Conservation (phyloP, 2,797 vertebrate genomes). For the Lophotriccus pileatus region DNA sequence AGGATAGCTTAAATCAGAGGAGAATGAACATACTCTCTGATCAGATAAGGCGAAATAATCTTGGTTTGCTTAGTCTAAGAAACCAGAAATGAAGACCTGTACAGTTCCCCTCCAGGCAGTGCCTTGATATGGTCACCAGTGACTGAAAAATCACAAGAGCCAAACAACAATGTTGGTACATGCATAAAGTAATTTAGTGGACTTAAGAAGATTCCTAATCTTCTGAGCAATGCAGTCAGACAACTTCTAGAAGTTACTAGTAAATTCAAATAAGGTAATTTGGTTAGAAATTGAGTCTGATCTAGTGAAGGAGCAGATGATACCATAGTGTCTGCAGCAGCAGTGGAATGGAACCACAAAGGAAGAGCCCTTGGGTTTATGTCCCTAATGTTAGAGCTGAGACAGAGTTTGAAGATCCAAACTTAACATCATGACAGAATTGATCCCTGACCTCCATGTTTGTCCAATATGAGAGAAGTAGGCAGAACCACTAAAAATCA, state of each 20-base stretch:
- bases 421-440: not conserved
- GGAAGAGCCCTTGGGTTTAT: not conserved
- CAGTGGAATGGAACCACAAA: not conserved
- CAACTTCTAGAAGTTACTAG: not conserved
- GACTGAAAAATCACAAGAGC: not conserved
- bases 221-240: not conserved
- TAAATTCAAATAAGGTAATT: not conserved
- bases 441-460: not conserved
- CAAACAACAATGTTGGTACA: not conserved
- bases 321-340: not conserved
- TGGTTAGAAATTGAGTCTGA: not conserved
- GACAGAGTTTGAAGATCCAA: not conserved
- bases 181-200: not conserved
- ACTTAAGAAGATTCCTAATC: not conserved
- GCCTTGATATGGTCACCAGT: fast-evolving
- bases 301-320: not conserved
- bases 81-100: not conserved
- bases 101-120: fast-evolving
- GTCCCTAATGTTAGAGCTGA: not conserved
- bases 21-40: not conserved
- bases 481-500: not conserved
- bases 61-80: not conserved
- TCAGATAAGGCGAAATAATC: not conserved
- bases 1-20: not conserved
- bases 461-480: not conserved